Base-by-base conservation (phyloP, 2,888 invertebrate species). In the Tolmerus cingulatus region DNA sequence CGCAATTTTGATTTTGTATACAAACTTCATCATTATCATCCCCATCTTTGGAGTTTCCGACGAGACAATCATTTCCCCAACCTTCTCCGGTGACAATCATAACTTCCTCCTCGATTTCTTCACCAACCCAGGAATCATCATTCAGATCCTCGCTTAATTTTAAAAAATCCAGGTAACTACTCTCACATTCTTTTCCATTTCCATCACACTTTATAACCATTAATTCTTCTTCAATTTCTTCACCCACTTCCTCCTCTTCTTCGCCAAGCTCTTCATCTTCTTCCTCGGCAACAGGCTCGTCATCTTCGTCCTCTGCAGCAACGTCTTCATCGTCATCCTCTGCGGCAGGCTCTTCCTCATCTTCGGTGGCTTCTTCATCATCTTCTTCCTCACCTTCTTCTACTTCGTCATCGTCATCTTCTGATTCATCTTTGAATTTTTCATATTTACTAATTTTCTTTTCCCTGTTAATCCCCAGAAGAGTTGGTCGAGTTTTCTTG, bases 61-160 rank as follows among this genome's bases (percentile, higher is more conserved):
- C 96, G 87, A 95, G 93, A 90, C 95, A 95, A 66, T 95, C 95
- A 51, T 93, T 94, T 0, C 96, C 96, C 87, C 94, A 94, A 5
- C 96, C 96, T 90, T 95, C 95, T 1, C 96, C 97, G 79, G 94
- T 94, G 0, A 97, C 94, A 90, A 95, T 91, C 93, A 96, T 94
- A 5, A 95, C 92, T 27, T 96, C 96, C 90, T 97, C 97, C 92
- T 96, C 95, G 90, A 96, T 95, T 82, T 94, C 94, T 90, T 95
- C 95, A 40, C 96, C 93, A 14, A 95, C 93, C 74, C 37, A 23
- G 87, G 92, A 92, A 89, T 89, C 90, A 86, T 89, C 90, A 86
- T 89, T 90, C 12, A 90, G 90, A 12, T 90, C 90, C 16, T 91
- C 91, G 0, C 91, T 90, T n/a, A 90, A 89, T 86, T 90, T 90